Evolutionary conservation across 2,888 invertebrate species (phyloP), one percentile per base, ranked within the genome.

Genomic region (Eulithis testata): DNA sequence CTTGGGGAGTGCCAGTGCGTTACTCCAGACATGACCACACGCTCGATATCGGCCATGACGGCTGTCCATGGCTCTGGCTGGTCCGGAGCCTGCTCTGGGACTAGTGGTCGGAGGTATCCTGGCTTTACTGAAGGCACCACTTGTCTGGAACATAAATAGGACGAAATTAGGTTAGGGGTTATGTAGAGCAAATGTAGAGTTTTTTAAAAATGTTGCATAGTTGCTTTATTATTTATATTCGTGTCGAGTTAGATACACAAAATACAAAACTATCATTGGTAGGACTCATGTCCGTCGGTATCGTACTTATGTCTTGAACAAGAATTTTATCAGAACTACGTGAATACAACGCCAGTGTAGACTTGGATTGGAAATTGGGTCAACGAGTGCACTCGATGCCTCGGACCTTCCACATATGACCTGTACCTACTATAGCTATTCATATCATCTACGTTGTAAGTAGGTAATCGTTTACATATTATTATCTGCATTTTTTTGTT

Each of bases 1-100:
- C 96, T 95, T 7, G 99, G 99, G 61, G 97, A 98, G 86, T 98
- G 98, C 99, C 99, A 99, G 83, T 99, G 99, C 0, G 99, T 99
- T 62, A 98, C 98, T 55, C 99, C 99, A 0, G 99, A 99, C 99
- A 99, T 99, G 73, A 99, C 97, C 63, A 99, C 97, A 61, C 96
- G 94, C 86, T 99, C 99, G 69, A 99, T 95, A 85, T 99, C 99
- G 5, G 95, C 94, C 95, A 99, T 96, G 62, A 99, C 96, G 60
- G 96, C 96, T 70, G 97, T 95, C 98, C 98, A 99, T 51, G 95
- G 94, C 82, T 99, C 99, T 0, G 98, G 95, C 71, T 96, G 93
- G 74, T 95, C 94, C 0, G 99, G 99, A 0, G 98, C 98, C 66
- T 94, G 94, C 63, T 95, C 95, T 0, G 99, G 99, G 60, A 99